phyloP scores from a whole-genome alignment of 2,888 invertebrate species.

The Actias luna region DNA sequence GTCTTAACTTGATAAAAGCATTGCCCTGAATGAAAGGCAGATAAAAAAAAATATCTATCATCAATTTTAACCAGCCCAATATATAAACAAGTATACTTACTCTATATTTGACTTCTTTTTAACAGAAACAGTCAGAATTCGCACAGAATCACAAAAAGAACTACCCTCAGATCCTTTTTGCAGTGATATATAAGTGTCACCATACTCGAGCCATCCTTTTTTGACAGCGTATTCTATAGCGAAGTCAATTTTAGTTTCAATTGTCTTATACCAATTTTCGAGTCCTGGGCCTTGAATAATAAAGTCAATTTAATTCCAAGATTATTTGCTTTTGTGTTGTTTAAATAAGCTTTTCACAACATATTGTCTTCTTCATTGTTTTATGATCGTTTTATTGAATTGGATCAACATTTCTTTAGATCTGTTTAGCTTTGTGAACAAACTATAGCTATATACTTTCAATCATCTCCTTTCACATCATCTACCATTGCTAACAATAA shows the following conservation, averaged over 20 bases:
- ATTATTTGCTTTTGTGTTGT: too few species aligned
- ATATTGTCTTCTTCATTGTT: too few species aligned
- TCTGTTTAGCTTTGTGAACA: too few species aligned
- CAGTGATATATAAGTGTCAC: slow-evolving; percentile 53
- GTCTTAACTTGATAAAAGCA: not conserved
- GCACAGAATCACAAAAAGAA: slow-evolving; percentile 55
- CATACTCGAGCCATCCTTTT: slow-evolving; percentile 44
- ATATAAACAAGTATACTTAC: slow-evolving; percentile 38
- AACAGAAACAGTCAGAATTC: slow-evolving; percentile 41
- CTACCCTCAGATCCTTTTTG: slow-evolving; percentile 49
- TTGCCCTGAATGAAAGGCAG: not conserved
- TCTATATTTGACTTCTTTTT: slow-evolving; percentile 42
- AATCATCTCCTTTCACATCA: too few species aligned
- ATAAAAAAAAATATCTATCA: not conserved
- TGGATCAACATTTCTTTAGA: too few species aligned
- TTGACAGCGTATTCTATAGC: slow-evolving; percentile 54
- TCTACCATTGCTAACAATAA: too few species aligned
- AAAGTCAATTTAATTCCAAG: too few species aligned
- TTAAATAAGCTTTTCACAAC: too few species aligned
- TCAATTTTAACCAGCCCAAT: not conserved
- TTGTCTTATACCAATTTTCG: slow-evolving; percentile 38
- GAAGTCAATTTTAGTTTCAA: slow-evolving; percentile 45
- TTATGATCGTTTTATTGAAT: too few species aligned
- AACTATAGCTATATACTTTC: too few species aligned
- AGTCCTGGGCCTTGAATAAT: slow-evolving; percentile 26